A percentile compares a stretch with the other conserved stretches of the same genome.
Evolutionary conservation across 2,888 invertebrate species (phyloP).

Genomic region (Bombylius major): DNA sequence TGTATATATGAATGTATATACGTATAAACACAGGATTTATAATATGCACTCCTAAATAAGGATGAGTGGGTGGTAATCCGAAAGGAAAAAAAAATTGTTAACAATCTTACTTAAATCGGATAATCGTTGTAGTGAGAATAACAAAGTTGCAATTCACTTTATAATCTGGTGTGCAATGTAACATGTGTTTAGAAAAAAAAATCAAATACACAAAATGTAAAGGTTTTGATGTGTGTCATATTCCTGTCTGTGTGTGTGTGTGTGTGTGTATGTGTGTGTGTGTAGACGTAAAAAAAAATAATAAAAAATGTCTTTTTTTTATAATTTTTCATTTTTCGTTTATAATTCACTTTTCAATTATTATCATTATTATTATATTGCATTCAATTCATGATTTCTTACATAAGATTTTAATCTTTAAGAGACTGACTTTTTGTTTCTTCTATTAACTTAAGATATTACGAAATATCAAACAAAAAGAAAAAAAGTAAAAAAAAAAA

Average conservation of each 20-base stretch:
- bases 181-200: neutral
- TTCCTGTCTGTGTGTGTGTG: too few relatives aligned
- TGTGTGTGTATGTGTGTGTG: neutral
- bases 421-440: too few relatives aligned
- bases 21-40: too few relatives aligned
- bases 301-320: neutral
- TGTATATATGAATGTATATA: neutral
- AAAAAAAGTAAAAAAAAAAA: too few relatives aligned
- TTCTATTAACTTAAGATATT: too few relatives aligned
- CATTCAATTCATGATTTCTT: neutral
- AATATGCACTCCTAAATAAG: neutral
- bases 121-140: conserved; percentile 6
- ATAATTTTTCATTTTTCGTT: too few relatives aligned
- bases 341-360: too few relatives aligned
- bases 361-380: too few relatives aligned
- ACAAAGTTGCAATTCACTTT: conserved; percentile 7
- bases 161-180: neutral
- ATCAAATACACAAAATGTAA: neutral
- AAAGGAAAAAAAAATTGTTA: neutral
- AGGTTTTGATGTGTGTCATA: too few relatives aligned
- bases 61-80: neutral
- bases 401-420: neutral
- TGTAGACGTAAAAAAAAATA: neutral
- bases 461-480: too few relatives aligned
- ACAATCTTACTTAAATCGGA: neutral